A percentile compares a stretch with the other conserved stretches of the same genome.
Conservation (phyloP, 2,888 invertebrate species). For the Drosophila anceps region DNA sequence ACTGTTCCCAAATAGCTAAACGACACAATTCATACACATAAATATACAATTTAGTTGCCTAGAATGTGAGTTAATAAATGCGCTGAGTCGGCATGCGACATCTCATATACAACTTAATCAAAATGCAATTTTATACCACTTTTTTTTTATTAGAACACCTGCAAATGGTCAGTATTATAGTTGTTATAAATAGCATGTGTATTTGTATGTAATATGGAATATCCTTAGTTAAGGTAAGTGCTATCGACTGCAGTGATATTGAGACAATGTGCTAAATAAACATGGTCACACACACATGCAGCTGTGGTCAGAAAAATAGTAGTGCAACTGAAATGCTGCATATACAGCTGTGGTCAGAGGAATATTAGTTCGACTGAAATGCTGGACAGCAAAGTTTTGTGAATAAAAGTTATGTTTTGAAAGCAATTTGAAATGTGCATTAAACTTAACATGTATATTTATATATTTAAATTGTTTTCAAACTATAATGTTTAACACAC, state of each 20-base stretch:
- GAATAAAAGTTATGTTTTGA: too few species aligned
- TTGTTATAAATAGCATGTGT: too few species aligned
- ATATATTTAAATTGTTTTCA: too few species aligned
- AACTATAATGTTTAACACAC: too few species aligned
- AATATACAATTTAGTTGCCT: constrained; percentile 7
- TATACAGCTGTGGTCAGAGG: too few species aligned
- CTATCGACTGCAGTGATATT: neutral
- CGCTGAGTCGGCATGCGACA: constrained; percentile 3
- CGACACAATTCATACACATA: constrained; percentile 8
- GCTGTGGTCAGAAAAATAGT: too few species aligned
- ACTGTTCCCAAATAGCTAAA: constrained; percentile 3
- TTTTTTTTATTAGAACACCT: neutral
- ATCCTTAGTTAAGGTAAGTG: neutral
- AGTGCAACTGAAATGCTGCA: too few species aligned
- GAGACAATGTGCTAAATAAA: neutral
- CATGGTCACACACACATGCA: neutral
- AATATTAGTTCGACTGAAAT: too few species aligned
- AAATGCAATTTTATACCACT: neutral
- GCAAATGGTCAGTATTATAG: neutral
- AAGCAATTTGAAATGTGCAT: too few species aligned
- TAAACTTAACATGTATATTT: too few species aligned
- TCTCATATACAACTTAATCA: constrained; percentile 6
- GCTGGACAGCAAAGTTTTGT: too few species aligned
- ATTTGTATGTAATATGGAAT: neutral
- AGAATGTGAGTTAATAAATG: constrained; percentile 32